Base-by-base conservation (phyloP, 2,888 invertebrate genomes). In the Chaitophorus viminalis region DNA sequence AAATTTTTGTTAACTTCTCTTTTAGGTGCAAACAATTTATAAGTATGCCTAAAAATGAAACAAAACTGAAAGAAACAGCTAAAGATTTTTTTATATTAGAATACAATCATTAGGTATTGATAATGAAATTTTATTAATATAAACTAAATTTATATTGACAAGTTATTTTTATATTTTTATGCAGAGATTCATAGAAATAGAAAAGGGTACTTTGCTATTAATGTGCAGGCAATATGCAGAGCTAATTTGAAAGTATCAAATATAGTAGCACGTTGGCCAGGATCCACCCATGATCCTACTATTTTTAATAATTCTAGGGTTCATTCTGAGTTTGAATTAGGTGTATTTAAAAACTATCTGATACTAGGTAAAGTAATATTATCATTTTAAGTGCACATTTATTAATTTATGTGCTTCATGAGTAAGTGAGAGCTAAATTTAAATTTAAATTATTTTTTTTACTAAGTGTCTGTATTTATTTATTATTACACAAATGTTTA, bases 201-300 rank as follows among this genome's bases (percentile, higher is more conserved):
- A 60, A 91, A 90, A 89, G 90, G 90, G 2, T 90, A 88, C 72
- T 91, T 91, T 89, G 90, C 90, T 29, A 65, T 90, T 6, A 91
- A 91, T 88, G 90, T 90, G 25, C 90, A 91, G 85, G 89, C 89
- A 46, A 89, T 90, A 52, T 85, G 89, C 52, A 89, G 89, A 78
- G 82, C 89, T 17, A 39, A 88, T 72, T 86, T 89, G 54, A 54
- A 86, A 81, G 89, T 90, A 17, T 76, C 72, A 31, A 89, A 90
- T 89, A 89, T 90, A 75, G 90, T 90, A 17, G 90, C 90, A 31
- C 89, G 90, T n/a, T 91, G 90, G 90, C 90, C 90, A 86, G 90
- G 90, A 25, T 89, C 90, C 33, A 82, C 90, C 31, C 90, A 91
- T 82, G 91, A 91, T 82, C 87, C 89, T 11, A 90, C 89, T 8